Conservation (phyloP, 2,797 vertebrate species). For the Leptoclinus maculatus region DNA sequence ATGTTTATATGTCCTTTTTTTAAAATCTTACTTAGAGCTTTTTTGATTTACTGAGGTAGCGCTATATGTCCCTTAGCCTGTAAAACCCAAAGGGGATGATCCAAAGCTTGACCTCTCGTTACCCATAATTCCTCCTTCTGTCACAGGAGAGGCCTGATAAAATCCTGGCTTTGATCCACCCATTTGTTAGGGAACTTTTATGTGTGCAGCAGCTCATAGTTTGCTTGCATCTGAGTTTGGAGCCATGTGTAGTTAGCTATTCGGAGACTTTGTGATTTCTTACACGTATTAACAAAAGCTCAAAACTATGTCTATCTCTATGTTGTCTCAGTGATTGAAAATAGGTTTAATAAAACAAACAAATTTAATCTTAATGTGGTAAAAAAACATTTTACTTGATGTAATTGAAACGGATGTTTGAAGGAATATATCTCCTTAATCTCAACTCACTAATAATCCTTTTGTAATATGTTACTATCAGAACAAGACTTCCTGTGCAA, state of each 20-base stretch:
- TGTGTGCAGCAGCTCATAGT: constrained; percentile 45
- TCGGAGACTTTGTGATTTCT: neutral
- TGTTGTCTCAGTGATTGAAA: neutral
- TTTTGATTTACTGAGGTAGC: neutral
- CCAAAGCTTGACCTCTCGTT: constrained; percentile 35
- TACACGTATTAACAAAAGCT: neutral
- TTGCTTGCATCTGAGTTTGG: constrained; percentile 6
- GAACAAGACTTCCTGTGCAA: constrained; percentile 38
- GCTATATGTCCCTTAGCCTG: constrained; percentile 4
- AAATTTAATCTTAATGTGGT: neutral
- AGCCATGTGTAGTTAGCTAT: neutral
- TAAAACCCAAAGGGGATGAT: constrained; percentile 26
- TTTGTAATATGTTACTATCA: neutral
- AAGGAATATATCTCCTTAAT: neutral
- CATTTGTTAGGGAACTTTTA: constrained; percentile 56
- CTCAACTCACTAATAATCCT: neutral
- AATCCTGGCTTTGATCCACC: constrained; percentile 81
- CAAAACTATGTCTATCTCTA: neutral
- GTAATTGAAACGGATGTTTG: neutral
- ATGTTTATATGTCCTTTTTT: neutral
- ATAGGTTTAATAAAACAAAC: neutral
- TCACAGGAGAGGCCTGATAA: constrained; percentile 78
- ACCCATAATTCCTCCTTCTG: constrained; percentile 54
- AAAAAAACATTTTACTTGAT: neutral
- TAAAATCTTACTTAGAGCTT: neutral